Evolutionary conservation across 2,888 invertebrate species (phyloP), one percentile per base, ranked within the genome.

Genomic region (Hirtodrosophila trivittata): DNA sequence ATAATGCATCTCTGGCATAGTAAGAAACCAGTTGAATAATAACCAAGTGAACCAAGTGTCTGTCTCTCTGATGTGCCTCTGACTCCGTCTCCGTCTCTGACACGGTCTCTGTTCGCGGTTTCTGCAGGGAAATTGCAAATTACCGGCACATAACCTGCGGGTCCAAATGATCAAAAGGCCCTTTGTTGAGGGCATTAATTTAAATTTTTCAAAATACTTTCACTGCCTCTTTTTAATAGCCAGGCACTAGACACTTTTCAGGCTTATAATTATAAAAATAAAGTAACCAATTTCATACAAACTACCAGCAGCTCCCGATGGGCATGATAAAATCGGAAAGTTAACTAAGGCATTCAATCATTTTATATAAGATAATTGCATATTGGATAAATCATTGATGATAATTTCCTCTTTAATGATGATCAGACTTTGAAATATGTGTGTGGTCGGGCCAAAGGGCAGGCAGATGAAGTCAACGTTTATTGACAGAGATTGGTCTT

Each of bases 21-120:
- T 65, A 55, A 82, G 78, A 85, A 78, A 78, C 83, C 86, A 82
- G 85, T 85, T 78, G 78, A 78, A 28, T 85, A 78, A 78, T 75
- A 78, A 57, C 59, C 64, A 59, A 70, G 43, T 75, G 58, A 63
- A 67, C 47, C 77, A 28, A n/a, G n/a, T 41, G 77, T 57, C 84
- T 75, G 42, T 68, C 45, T 21, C 16, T 51, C 45, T 33, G 54
- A 35, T 30, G 13, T 3, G 25, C n/a, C n/a, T n/a, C n/a, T n/a
- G n/a, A n/a, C n/a, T n/a, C n/a, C n/a, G 77, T 57, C 84, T 75
- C 39, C 65, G 46, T 21, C 16, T 51, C 45, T 33, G 54, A 35
- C 25, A 10, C 4, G 33, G 33, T 25, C 32, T 35, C 26, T 18
- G 16, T 10, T 52, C 28, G 21, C n/a, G 9, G 28, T 52, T 59